Evolutionary conservation across 2,797 vertebrate genomes (phyloP).

Genomic region (Lepus oiostolus): DNA sequence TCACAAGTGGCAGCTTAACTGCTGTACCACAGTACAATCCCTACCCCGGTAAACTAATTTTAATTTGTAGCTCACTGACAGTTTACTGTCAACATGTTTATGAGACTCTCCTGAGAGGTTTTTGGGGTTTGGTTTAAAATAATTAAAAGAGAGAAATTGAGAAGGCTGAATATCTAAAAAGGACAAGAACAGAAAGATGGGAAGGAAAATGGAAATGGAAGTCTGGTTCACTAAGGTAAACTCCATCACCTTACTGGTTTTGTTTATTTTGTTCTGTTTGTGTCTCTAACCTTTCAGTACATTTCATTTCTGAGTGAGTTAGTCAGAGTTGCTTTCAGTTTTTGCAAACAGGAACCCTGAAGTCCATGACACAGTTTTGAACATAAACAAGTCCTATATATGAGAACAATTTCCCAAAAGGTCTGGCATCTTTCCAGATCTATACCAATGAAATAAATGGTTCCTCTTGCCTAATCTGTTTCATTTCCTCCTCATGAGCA

Average conservation of each 20-base stretch:
- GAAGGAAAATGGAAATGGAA: not conserved
- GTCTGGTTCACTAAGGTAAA: not conserved
- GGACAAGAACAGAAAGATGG: not conserved
- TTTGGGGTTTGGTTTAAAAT: not conserved
- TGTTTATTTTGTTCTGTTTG: not conserved
- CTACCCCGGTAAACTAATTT: too few relatives aligned
- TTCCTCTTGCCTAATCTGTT: not conserved
- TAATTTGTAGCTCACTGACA: not conserved
- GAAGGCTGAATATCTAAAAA: not conserved
- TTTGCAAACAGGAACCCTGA: not conserved
- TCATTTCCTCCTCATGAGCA: not conserved
- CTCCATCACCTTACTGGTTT: not conserved
- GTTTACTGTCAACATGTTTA: not conserved
- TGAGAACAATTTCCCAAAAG: constrained; percentile 28
- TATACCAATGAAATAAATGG: constrained; percentile 16
- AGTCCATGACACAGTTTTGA: constrained; percentile 16
- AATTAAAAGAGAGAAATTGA: not conserved
- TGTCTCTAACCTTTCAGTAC: constrained; percentile 15
- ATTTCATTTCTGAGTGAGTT: constrained; percentile 1
- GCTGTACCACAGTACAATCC: too few relatives aligned
- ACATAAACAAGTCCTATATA: constrained; percentile 3
- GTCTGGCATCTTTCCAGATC: not conserved
- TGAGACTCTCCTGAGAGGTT: not conserved
- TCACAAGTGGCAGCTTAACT: too few relatives aligned
- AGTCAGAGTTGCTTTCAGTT: constrained; percentile 2